Evolutionary conservation across 1,140 invertebrate species (phyloP).

Genomic region (Ephestia elutella): DNA sequence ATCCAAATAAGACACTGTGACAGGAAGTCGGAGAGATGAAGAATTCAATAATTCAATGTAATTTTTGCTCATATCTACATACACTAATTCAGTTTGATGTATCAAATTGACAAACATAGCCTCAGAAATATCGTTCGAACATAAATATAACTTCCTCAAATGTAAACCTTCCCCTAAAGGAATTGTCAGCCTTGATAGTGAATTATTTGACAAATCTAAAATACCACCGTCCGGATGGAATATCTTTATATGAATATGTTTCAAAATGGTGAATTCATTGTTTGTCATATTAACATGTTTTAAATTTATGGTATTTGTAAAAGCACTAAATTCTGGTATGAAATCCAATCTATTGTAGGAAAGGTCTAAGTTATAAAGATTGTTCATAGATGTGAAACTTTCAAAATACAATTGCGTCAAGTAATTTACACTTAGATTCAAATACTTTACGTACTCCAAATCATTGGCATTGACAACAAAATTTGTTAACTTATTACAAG

Average conservation of each 20-base stretch:
- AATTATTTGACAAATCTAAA: constrained; percentile 55
- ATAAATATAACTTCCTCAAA: constrained; percentile 37
- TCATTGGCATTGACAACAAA: constrained; percentile 49
- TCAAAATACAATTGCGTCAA: constrained; percentile 41
- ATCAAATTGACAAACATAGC: constrained; percentile 35
- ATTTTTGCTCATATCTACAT: constrained; percentile 48
- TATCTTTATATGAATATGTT: constrained; percentile 39
- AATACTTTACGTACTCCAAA: constrained; percentile 38
- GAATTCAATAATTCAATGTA: constrained; percentile 39
- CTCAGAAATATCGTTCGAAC: constrained; percentile 50
- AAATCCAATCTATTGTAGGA: constrained; percentile 50
- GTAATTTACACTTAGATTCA: constrained; percentile 55
- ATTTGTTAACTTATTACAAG: constrained; percentile 41
- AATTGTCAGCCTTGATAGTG: constrained; percentile 37
- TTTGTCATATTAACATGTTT: constrained; percentile 47
- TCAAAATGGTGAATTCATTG: constrained; percentile 41
- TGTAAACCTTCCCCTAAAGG: constrained; percentile 41
- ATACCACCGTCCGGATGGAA: constrained; percentile 50
- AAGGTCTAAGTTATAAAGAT: constrained; percentile 55
- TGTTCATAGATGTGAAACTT: constrained; percentile 47
- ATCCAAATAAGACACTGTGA: constrained; percentile 39
- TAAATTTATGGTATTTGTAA: constrained; percentile 40
- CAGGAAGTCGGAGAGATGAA: constrained; percentile 41
- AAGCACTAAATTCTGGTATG: constrained; percentile 36
- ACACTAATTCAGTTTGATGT: constrained; percentile 34